Evolutionary conservation across 2,888 invertebrate species (phyloP).

Genomic region (Steinernema scapterisci): DNA sequence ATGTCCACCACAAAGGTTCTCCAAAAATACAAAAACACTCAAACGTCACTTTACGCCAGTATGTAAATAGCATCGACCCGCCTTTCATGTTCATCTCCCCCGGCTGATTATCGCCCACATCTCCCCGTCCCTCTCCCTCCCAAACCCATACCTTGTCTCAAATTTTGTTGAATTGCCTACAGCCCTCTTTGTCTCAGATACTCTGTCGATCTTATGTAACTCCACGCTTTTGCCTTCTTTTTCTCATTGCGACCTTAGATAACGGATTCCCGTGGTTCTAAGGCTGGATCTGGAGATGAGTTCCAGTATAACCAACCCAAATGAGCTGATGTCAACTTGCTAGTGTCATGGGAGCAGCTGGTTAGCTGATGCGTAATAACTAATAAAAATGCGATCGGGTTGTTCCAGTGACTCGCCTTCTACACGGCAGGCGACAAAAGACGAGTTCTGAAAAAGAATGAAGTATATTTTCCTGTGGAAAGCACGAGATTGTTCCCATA

Average conservation of each 20-base stretch:
- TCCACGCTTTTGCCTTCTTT: slow-evolving; percentile 2
- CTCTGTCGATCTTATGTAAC: neutral
- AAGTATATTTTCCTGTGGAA: no score
- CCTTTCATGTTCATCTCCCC: neutral
- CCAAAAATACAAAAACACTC: neutral
- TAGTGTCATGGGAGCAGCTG: slow-evolving; percentile 16
- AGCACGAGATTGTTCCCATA: no score
- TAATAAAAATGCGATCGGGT: slow-evolving; percentile 29
- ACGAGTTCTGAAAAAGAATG: no score
- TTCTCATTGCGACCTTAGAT: no score
- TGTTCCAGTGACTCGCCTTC: neutral
- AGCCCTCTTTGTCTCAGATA: neutral
- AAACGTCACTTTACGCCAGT: slow-evolving; percentile 25
- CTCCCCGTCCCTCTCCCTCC: neutral
- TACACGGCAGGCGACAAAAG: no score
- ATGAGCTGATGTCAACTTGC: no score
- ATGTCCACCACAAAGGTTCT: neutral
- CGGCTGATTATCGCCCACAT: neutral
- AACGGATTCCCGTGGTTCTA: no score
- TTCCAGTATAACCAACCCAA: no score
- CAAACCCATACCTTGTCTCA: neutral
- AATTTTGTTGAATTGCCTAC: neutral
- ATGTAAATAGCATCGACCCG: neutral
- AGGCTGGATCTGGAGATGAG: no score
- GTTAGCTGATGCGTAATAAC: slow-evolving; percentile 22